Base-by-base conservation (phyloP, 2,113 vertebrate species). In the Perca fluviatilis region DNA sequence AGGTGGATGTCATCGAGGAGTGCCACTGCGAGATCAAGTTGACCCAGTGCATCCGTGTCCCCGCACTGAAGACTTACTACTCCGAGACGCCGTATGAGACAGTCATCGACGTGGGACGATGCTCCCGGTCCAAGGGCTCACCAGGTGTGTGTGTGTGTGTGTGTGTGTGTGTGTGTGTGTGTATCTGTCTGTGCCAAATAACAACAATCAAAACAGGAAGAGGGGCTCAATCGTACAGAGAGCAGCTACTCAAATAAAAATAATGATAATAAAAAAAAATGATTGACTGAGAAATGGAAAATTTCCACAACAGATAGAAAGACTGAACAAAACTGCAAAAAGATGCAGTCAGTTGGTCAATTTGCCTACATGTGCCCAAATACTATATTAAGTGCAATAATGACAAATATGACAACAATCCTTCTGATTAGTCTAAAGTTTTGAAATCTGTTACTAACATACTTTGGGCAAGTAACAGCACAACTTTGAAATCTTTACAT, bases 61-160 rank as follows among this genome's bases (percentile, higher is more conserved):
- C 91, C 0, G 88, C 93, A 2, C 94, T 96, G 14, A 96, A 93
- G 88, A 97, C 94, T 0, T 96, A 94, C 80, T 95, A 94, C 85
- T 88, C 91, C 5, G 92, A 95, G 79, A 96, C 95, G 1, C 93
- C 95, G 0, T 95, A 95, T 6, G 96, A 96, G 80, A 91, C 87
- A 0, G 95, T 91, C 0, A 65, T 97, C 0, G 91, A 96, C 0
- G 78, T 93, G 11, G 95, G 96, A 49, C 95, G 93, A 82, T 97
- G 96, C 84, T 95, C 95, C 13, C 73, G 74, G 6, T 92, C 90
- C 3, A 77, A 90, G 58, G 87, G 57, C 8, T 36, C 88, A 1
- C 82, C 82, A 89, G 96, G 96, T 93, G 73, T 51, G 89, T 86
- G 50, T 43, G 19, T 60, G 18, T 60, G 66, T 49, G 57, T 53